Evolutionary conservation across 2,113 vertebrate genomes (phyloP).

Genomic region (Dicrurus megarhynchus): DNA sequence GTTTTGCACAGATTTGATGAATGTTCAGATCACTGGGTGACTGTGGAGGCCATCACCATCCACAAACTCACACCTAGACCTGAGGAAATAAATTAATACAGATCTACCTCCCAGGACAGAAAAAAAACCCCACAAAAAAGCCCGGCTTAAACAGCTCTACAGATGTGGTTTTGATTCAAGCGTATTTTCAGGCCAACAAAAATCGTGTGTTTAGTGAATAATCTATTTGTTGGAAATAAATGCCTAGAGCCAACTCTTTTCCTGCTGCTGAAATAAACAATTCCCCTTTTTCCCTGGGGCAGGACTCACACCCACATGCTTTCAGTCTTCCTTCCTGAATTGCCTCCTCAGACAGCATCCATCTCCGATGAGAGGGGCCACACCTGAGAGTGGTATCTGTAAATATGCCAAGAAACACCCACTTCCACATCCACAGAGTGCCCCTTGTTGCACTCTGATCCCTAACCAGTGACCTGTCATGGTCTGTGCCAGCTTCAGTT

Average conservation of each 20-base stretch:
- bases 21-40: fast-evolving
- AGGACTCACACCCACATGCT: constrained; percentile 39
- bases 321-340: constrained; percentile 44
- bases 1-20: not conserved
- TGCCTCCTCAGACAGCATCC: not conserved
- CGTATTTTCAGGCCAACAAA: constrained; percentile 17
- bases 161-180: not conserved
- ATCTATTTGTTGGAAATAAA: constrained; percentile 45
- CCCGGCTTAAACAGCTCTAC: not conserved
- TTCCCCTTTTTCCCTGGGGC: constrained; percentile 22
- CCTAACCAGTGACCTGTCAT: not conserved
- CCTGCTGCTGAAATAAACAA: constrained; percentile 44
- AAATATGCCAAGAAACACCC: not conserved
- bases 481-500: not conserved
- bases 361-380: constrained; percentile 27
- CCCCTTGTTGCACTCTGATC: not conserved
- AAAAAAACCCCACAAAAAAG: not conserved
- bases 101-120: not conserved
- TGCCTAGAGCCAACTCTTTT: constrained; percentile 6
- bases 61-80: not conserved
- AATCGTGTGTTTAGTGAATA: constrained; percentile 9
- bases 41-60: not conserved
- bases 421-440: not conserved
- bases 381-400: constrained; percentile 55
- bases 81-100: not conserved